These are phyloP conservation scores for Speoplatyrhinus poulsoni DNA, from an alignment of 2,113 vertebrate species.

Conservation along the genomic window DNA sequence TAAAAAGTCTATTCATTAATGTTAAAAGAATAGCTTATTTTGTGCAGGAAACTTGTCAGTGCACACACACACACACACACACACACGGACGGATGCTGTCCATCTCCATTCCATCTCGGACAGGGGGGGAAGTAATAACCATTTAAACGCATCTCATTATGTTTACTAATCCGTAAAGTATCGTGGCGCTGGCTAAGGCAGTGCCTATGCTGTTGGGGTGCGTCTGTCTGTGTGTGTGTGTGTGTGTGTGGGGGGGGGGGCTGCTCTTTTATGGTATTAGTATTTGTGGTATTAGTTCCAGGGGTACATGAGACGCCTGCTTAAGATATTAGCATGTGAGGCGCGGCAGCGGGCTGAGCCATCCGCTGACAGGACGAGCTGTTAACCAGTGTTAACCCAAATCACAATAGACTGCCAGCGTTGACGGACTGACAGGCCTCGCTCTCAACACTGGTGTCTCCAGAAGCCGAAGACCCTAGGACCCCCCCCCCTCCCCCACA, in stretches of 20 bases:
- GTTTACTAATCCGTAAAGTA: constrained; percentile 77
- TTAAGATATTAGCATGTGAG: constrained; percentile 80
- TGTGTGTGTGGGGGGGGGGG: constrained; percentile 12
- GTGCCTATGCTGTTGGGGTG: constrained; percentile 42
- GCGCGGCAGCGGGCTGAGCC: constrained; percentile 60
- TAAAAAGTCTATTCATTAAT: too few relatives aligned
- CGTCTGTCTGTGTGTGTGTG: too few relatives aligned
- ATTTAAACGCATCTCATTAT: constrained; percentile 80
- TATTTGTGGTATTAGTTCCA: constrained; percentile 77
- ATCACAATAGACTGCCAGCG: constrained; percentile 68
- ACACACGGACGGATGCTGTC: constrained; percentile 6
- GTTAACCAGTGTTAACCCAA: constrained; percentile 69
- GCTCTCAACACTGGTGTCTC: background rate
- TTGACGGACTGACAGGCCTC: constrained; percentile 63
- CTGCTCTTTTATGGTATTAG: constrained; percentile 79
- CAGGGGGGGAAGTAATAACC: constrained; percentile 64
- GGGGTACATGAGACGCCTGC: constrained; percentile 75
- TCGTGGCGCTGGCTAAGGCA: constrained; percentile 64
- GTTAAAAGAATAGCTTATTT: too few relatives aligned
- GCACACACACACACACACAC: constrained; percentile 1
- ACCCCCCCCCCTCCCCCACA: background rate
- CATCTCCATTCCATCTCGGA: constrained; percentile 32
- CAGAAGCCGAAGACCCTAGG: too few relatives aligned
- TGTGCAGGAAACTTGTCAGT: constrained; percentile 2
- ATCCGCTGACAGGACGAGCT: constrained; percentile 72